Evolutionary conservation across 2,888 invertebrate species (phyloP), one percentile per base, ranked within the genome.

Genomic region (Pantelozetes paolii): DNA sequence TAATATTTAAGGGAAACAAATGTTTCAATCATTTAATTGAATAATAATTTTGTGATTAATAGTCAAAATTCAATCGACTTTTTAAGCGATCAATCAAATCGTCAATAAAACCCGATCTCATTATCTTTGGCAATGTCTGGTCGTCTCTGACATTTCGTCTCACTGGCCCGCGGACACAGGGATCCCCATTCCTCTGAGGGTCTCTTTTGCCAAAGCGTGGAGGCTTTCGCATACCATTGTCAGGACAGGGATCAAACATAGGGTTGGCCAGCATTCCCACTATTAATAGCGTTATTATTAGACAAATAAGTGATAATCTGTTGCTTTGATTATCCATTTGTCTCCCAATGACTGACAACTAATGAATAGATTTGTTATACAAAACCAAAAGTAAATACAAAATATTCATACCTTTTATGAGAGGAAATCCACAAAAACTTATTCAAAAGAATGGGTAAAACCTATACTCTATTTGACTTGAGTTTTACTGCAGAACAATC

Each of bases 151-250:
- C 18, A 15, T 28, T 62, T 13, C 62, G 5, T 18, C 62, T 26
- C 15, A 62, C 62, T n/a, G 62, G 30, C n/a, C 62, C 62, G 5
- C 62, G 20, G 6, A 62, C 62, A 23, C 62, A 62, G 6, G 62
- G 62, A 6, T 28, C 28, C 9, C 15, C n/a, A n/a, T n/a, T n/a
- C n/a, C n/a, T n/a, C 32, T 62, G 30, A 5, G 30, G 32, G 18
- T 32, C 15, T 5, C 62, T 26, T 62, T 62, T 62, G 62, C 62
- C 62, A 23, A 62, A 62, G 18, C 62, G 62, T 2, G 62, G 62
- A 3, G 62, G 62, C n/a, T 62, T 62, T 62, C 62, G 20, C 62
- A 62, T 62, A 23, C 62, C 62, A 62, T 62, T 62, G 18, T 62
- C 62, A 30, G 62, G 62, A 62, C 62, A 62, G 62, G 62, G 32